Evolutionary conservation across 2,113 vertebrate species (phyloP).

Genomic region (Loxodonta africana): DNA sequence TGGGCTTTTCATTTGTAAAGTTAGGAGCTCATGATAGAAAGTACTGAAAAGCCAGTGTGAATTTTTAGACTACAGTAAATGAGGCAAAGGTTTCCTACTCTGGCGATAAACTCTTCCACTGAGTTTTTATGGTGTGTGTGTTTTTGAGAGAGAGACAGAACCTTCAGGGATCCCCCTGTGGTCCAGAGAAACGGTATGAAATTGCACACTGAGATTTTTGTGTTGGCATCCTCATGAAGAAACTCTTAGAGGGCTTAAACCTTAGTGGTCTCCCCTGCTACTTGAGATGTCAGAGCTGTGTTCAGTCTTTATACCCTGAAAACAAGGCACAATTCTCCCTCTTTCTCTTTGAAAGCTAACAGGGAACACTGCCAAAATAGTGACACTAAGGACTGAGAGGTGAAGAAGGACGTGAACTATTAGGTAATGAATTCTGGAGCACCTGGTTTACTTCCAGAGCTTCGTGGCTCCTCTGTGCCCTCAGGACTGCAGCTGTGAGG

Average conservation of each 20-base stretch:
- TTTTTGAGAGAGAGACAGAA: not conserved
- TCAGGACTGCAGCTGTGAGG: not conserved
- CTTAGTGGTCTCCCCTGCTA: not conserved
- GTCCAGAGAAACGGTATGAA: not conserved
- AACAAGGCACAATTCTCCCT: not conserved
- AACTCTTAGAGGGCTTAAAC: not conserved
- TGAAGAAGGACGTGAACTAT: not conserved
- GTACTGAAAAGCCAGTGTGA: not conserved
- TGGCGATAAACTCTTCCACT: not conserved
- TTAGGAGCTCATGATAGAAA: conserved; percentile 33
- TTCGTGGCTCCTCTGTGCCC: not conserved
- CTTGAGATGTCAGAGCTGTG: not conserved
- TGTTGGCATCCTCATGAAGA: not conserved
- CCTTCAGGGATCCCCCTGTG: not conserved
- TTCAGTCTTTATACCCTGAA: not conserved
- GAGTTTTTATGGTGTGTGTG: not conserved
- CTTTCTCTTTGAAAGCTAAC: not conserved
- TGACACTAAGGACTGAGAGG: not conserved
- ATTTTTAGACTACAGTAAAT: conserved; percentile 7
- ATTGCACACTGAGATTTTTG: not conserved
- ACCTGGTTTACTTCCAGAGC: not conserved
- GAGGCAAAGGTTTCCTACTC: not conserved
- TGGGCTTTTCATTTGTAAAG: not conserved
- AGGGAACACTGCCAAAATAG: not conserved
- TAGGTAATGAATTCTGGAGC: not conserved